Evolutionary conservation across 2,797 vertebrate genomes (phyloP).

Genomic region (Harpagifer antarcticus): DNA sequence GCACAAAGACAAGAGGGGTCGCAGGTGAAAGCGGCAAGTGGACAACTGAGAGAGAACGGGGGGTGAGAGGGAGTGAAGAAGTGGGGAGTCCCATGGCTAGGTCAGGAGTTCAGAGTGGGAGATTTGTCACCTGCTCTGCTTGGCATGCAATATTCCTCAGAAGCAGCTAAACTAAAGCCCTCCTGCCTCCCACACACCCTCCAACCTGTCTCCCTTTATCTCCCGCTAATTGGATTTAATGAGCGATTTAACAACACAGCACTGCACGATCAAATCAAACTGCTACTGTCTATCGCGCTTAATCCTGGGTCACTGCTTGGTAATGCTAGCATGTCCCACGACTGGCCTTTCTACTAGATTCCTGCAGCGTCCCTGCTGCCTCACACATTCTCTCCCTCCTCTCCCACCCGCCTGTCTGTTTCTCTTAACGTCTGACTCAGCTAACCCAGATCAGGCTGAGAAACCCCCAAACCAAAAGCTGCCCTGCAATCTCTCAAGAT

Average conservation of each 20-base stretch:
- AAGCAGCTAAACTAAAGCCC: conserved; percentile 32
- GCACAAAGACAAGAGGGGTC: conserved; percentile 20
- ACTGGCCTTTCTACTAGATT: conserved; percentile 33
- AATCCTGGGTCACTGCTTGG: conserved; percentile 77
- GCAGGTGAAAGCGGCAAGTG: conserved; percentile 24
- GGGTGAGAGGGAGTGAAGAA: conserved; percentile 18
- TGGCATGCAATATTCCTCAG: conserved; percentile 45
- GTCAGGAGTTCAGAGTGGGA: conserved; percentile 66
- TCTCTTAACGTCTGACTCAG: conserved; percentile 21
- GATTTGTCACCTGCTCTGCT: conserved; percentile 60
- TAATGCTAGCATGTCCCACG: conserved; percentile 50
- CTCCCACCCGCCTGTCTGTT: conserved; percentile 25
- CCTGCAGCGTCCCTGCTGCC: conserved; percentile 10
- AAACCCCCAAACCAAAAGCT: conserved; percentile 7
- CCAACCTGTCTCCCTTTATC: conserved; percentile 47
- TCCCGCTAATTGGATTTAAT: conserved; percentile 87
- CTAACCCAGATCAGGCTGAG: conserved; percentile 26
- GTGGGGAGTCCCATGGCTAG: conserved; percentile 47
- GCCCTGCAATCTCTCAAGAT: conserved; percentile 25
- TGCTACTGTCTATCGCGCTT: conserved; percentile 76
- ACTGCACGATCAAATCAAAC: conserved; percentile 82
- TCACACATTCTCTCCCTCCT: conserved; percentile 47
- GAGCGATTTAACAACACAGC: conserved; percentile 85
- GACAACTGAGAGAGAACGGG: conserved; percentile 6
- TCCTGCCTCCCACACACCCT: neutral